Base-by-base conservation (phyloP, 1,140 invertebrate genomes). In the Luehdorfia chinensis region DNA sequence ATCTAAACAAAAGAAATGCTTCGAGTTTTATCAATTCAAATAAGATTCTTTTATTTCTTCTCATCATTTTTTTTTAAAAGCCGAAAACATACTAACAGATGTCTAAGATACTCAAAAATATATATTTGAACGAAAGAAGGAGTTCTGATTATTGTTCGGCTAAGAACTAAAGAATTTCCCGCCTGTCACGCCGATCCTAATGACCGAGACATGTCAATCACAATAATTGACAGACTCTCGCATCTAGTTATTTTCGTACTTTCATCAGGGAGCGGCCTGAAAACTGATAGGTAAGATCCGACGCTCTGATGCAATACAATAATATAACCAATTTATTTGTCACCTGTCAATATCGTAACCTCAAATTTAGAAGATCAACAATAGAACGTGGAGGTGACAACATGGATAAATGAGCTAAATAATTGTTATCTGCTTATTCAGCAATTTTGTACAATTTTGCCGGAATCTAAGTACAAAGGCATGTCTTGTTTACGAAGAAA, bases 271-370 rank as follows among this genome's bases (percentile, higher is more conserved):
- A 44, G 46, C 30, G 39, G 28, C 28, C 31, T 51, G 52, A 56
- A 52, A 50, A 43, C 39, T 47, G 41, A 45, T n/a, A n/a, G n/a
- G n/a, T n/a, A n/a, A n/a, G n/a, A 47, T 44, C 37, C 47, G 28
- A 50, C 56, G 50, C 56, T 30, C 25, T 46, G 47, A 58, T 46
- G 54, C 59, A 62, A 62, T 56, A 63, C 50, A 49, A 46, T 55
- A 43, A 46, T 48, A 50, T 31, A 25, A 30, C 18, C 32, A 43
- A 50, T 32, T 47, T 47, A 31, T 48, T 65, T 68, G 56, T 69
- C 67, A 71, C 58, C 65, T 79, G 75, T 78, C 75, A 80, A 79
- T 70, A 75, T 67, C 47, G 75, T 85, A 85, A 85, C 81, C 81
- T 85, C 76, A 79, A 85, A 84, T 57, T 60, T 52, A 45, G 46